Evolutionary conservation across 2,888 invertebrate species (phyloP).

Genomic region (Seira musarum): DNA sequence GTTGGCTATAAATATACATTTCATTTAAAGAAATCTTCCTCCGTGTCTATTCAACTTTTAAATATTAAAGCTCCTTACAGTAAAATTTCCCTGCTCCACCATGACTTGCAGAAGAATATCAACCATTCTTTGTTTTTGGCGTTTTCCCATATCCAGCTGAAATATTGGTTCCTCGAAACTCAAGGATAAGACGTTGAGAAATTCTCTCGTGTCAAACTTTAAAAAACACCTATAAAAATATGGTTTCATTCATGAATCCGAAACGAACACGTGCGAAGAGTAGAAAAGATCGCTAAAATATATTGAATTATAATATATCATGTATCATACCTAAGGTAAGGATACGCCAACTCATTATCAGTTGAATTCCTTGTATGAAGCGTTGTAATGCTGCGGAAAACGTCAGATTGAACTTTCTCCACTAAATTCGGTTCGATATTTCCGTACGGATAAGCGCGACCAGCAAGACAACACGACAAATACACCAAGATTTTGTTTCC

Average conservation of each 20-base stretch:
- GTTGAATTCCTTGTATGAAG: constrained; percentile 78
- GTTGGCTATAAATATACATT: constrained; percentile 73
- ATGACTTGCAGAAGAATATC: constrained; percentile 85
- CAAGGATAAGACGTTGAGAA: constrained; percentile 86
- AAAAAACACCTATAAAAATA: constrained; percentile 77
- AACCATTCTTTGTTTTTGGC: constrained; percentile 83
- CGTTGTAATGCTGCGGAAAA: constrained; percentile 81
- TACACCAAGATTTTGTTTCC: constrained; percentile 91
- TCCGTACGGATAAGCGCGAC: constrained; percentile 85
- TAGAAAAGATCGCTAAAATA: too few species aligned
- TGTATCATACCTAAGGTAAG: constrained; percentile 76
- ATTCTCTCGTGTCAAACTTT: constrained; percentile 87
- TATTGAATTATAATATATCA: too few species aligned
- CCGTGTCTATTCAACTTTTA: too few species aligned
- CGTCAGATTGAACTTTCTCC: constrained; percentile 81
- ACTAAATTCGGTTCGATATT: constrained; percentile 79
- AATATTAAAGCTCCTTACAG: constrained; percentile 74
- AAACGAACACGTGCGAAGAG: not conserved
- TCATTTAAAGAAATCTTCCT: too few species aligned
- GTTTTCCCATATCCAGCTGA: constrained; percentile 80
- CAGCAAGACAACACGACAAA: constrained; percentile 89
- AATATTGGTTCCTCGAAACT: constrained; percentile 89
- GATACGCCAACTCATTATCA: constrained; percentile 79
- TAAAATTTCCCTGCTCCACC: constrained; percentile 78
- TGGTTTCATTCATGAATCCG: not conserved